phyloP scores from a whole-genome alignment of 2,888 invertebrate genomes.

The Lasioglossum vierecki region DNA sequence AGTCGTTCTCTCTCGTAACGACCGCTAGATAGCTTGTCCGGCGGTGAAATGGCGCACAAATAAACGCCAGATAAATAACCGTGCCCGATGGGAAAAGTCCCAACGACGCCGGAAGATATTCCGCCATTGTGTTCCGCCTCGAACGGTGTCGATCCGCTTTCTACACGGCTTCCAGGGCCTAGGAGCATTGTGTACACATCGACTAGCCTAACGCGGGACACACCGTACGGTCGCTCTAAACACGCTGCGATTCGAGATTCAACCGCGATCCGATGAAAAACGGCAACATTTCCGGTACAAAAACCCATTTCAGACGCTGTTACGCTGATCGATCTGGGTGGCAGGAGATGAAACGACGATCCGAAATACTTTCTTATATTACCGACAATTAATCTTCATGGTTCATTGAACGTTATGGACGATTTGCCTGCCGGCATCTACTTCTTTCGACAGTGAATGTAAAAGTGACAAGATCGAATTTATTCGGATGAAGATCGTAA shows the following conservation, averaged over 20 bases:
- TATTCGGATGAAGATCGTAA: background rate
- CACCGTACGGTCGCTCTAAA: background rate
- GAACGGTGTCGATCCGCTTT: constrained; percentile 19
- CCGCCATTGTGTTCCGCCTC: constrained; percentile 18
- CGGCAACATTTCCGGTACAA: background rate
- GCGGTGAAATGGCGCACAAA: constrained; percentile 51
- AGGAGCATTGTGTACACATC: background rate
- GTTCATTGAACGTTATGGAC: background rate
- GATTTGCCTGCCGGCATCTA: background rate
- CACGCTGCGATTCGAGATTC: background rate
- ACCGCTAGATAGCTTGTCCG: constrained; percentile 52
- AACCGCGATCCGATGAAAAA: background rate
- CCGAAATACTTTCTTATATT: background rate
- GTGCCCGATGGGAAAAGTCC: constrained; percentile 24
- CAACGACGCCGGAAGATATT: constrained; percentile 32
- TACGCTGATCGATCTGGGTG: background rate
- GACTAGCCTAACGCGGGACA: background rate
- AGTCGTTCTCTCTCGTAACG: constrained; percentile 49
- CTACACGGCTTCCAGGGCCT: constrained; percentile 6
- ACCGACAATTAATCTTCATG: background rate
- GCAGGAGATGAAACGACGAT: background rate
- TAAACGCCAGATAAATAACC: constrained; percentile 43
- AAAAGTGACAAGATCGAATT: too few species aligned
- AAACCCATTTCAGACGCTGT: background rate
- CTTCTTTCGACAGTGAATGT: background rate